Evolutionary conservation across 2,797 vertebrate species (phyloP), one percentile per base, ranked within the genome.

Genomic region (Amblyraja radiata): DNA sequence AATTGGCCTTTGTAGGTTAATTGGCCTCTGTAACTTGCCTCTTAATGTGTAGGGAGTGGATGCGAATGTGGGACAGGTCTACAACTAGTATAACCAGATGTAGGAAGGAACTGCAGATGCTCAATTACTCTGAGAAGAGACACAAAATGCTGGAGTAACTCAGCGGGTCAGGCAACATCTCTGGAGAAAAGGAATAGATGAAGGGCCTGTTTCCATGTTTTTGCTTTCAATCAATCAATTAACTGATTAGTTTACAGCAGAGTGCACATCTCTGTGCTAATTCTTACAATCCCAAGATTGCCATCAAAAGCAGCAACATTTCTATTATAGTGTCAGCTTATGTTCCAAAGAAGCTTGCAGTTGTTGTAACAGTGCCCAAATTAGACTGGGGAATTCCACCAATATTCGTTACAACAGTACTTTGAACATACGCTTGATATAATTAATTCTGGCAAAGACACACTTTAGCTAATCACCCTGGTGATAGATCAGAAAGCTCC

Each of bases 381-480:
- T n/a, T 13, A 92, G 90, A 4, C 76, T 76, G 90, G 71, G 90
- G 39, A 76, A 92, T 92, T 76, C 90, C 23, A 58, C 25, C 46
- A 74, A 54, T 39, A 74, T 92, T 76, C 25, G 54, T 54, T 76
- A 54, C 54, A 92, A 92, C 71, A 74, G 71, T 74, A 92, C n/a
- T 92, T 92, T 74, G 46, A 74, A 76, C 14, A 39, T 76, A 58
- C 4, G 10, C 25, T 14, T 7, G 14, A 54, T 92, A 36, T 88
- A 88, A 88, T 88, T 65, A 88, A 68, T 68, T 88, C 61, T 36
- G 32, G 84, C n/a, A 88, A 68, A 65, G 68, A 36, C n/a, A 88
- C 14, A 65, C 16, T 68, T 88, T 36, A 68, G 14, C n/a, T 68
- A 88, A 88, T 88, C 84, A 63, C 84, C 61, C 36, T 68, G 9